Conservation (phyloP, 2,888 invertebrate species). For the Mesochorus sp. region DNA sequence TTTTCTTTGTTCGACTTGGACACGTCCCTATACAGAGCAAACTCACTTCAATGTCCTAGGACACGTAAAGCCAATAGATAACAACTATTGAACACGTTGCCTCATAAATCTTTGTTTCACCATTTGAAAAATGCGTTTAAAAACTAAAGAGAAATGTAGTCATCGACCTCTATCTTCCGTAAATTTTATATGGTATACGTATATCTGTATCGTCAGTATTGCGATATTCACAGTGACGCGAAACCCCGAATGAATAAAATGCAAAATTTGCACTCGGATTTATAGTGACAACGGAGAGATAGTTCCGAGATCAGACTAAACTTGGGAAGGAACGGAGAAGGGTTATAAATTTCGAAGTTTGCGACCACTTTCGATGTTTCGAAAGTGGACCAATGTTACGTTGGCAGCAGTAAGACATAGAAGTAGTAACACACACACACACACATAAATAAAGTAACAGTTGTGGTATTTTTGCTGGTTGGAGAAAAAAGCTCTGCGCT, state of each 20-base stretch:
- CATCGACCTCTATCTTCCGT: slow-evolving; percentile 3
- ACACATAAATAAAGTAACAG: no score
- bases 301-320: slow-evolving; percentile 40
- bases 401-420: slow-evolving; percentile 20
- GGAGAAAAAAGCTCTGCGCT: slow-evolving; percentile 35
- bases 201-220: slow-evolving; percentile 27
- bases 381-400: slow-evolving; percentile 55
- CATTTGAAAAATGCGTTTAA: not conserved
- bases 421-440: no score
- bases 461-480: slow-evolving; percentile 31
- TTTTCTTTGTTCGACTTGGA: slow-evolving; percentile 40
- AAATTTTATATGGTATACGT: slow-evolving; percentile 39
- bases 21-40: not conserved
- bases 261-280: slow-evolving; percentile 48
- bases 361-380: slow-evolving; percentile 44
- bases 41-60: not conserved
- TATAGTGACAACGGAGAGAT: slow-evolving; percentile 34
- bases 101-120: slow-evolving; percentile 18
- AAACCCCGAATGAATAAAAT: slow-evolving; percentile 41
- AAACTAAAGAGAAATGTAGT: not conserved
- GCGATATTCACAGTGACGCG: not conserved
- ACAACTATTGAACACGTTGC: slow-evolving; percentile 40
- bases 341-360: slow-evolving; percentile 57
- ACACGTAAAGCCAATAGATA: slow-evolving; percentile 50
- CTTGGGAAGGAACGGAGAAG: slow-evolving; percentile 17